phyloP scores from a whole-genome alignment of 2,888 invertebrate species.

The Cylindroiulus punctatus region DNA sequence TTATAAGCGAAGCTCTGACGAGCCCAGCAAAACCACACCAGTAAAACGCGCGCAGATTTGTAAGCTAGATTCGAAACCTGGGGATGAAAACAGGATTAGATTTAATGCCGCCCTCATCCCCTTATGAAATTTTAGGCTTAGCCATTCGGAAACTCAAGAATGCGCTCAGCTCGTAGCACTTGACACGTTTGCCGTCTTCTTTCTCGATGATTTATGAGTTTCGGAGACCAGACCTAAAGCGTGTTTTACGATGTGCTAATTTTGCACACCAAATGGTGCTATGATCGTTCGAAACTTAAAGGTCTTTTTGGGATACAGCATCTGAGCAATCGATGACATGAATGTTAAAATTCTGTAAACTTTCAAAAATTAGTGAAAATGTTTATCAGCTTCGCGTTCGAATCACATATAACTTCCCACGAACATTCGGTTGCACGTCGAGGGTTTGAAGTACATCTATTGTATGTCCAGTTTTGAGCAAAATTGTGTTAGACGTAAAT shows the following conservation, averaged over 20 bases:
- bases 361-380: no score
- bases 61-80: neutral
- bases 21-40: conserved; percentile 15
- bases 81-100: conserved; percentile 29
- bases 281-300: neutral
- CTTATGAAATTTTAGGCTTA: conserved; percentile 35
- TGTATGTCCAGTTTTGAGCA: no score
- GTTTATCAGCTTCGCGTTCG: no score
- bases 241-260: neutral
- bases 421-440: no score
- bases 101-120: conserved; percentile 26
- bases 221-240: neutral
- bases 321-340: neutral
- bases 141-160: neutral
- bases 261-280: no score
- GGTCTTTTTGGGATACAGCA: neutral
- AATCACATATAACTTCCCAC: no score
- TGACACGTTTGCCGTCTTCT: neutral
- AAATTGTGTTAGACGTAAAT: no score
- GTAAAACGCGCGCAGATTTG: neutral
- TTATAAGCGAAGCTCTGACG: neutral
- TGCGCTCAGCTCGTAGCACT: neutral
- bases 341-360: no score
- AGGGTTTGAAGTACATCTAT: no score
- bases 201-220: neutral